Evolutionary conservation across 2,113 vertebrate species (phyloP), one percentile per base, ranked within the genome.

Genomic region (Haplochromis burtoni): DNA sequence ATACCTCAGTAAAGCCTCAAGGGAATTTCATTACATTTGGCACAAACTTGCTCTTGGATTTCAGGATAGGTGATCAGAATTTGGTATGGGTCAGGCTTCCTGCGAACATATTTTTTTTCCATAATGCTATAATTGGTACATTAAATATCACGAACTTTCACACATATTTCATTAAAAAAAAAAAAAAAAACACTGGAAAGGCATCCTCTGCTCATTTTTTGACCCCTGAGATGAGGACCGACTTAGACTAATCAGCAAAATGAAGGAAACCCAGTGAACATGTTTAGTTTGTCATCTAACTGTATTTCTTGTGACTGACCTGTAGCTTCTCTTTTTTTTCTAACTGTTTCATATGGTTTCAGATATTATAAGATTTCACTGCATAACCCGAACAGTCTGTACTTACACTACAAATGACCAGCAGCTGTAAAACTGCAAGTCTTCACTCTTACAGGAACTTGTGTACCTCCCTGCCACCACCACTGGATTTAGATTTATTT

Each of bases 31-130:
- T 71, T 71, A 40, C 63, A 71, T 71, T 24, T 24, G 35, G n/a
- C n/a, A 71, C 3, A 71, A 71, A 42, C 0, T 24, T 40, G 0
- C 33, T 6, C 35, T 42, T 21, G 63, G 7, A 9, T 71, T 71
- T 71, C n/a, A 0, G 66, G 35, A 71, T 42, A 10, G 33, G 38
- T 24, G 19, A 66, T 21, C 0, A 0, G 6, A 63, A 0, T 35
- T 63, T 33, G 59, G 57, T n/a, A 33, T n/a, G 9, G 17, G 2
- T 2, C 59, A n/a, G 59, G 31, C 10, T 63, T 33, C 16, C 17
- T 63, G 10, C 7, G 0, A 35, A 35, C 16, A 63, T 35, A 6
- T 63, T 3, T 35, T 35, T 63, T 66, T 12, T 4, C 17, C 17
- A 12, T 35, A 33, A 63, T 35, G 31, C 2, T 63, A 63, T 35